Evolutionary conservation across 2,888 invertebrate species (phyloP).

Genomic region (Drosophila acutilabella): DNA sequence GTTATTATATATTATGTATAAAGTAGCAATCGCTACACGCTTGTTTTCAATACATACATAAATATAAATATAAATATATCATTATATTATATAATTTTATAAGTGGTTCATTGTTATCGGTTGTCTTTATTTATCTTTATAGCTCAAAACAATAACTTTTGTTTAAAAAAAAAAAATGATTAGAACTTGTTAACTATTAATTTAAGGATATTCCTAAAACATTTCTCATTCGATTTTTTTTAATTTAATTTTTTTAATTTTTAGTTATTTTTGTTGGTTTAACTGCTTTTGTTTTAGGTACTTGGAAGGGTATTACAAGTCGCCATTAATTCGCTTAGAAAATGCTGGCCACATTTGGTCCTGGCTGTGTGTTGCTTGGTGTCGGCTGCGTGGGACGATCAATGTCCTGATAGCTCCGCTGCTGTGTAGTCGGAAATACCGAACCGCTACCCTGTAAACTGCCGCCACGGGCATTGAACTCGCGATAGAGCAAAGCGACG

Average conservation of each 20-base stretch:
- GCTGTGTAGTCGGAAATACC: conserved; percentile 83
- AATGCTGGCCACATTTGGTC: conserved; percentile 84
- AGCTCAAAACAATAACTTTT: conserved; percentile 35
- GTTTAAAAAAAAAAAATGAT: conserved; percentile 29
- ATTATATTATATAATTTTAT: conserved; percentile 31
- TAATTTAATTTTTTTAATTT: background rate
- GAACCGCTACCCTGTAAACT: conserved; percentile 75
- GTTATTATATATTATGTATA: conserved; percentile 57
- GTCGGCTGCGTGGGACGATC: conserved; percentile 84
- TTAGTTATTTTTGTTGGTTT: background rate
- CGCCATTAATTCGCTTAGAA: conserved; percentile 69
- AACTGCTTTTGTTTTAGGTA: conserved; percentile 35
- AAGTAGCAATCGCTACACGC: conserved; percentile 41
- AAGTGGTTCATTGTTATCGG: conserved; percentile 34
- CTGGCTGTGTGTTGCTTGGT: conserved; percentile 81
- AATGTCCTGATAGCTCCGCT: conserved; percentile 85
- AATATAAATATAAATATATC: conserved; percentile 35
- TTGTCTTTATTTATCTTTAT: conserved; percentile 52
- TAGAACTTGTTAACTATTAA: conserved; percentile 27
- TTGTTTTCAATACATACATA: conserved; percentile 58
- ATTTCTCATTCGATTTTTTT: background rate
- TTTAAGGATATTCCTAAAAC: conserved; percentile 18
- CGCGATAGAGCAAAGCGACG: conserved; percentile 82
- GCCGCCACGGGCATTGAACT: conserved; percentile 84
- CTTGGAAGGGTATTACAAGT: conserved; percentile 46